Evolutionary conservation across 2,888 invertebrate genomes (phyloP).

Genomic region (Philereme transversata): DNA sequence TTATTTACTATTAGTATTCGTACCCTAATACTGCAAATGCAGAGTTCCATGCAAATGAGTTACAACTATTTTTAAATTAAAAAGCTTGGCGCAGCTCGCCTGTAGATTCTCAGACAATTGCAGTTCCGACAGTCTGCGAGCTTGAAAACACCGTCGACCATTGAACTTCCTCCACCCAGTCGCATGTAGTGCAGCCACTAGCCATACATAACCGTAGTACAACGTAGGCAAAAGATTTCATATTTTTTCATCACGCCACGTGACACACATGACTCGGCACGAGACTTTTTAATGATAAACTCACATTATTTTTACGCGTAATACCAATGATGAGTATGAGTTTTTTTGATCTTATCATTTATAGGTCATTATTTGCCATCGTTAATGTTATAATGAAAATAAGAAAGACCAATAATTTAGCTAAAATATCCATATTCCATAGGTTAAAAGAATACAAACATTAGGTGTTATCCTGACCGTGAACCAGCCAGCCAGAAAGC

Average conservation of each 20-base stretch:
- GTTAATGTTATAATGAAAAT: too few species aligned
- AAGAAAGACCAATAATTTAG: too few species aligned
- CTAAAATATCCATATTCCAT: too few species aligned
- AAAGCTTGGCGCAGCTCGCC: slow-evolving; percentile 17
- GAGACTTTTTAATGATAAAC: too few species aligned
- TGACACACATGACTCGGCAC: background rate
- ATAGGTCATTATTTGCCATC: too few species aligned
- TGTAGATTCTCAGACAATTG: slow-evolving; percentile 31
- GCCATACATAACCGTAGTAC: slow-evolving; percentile 5
- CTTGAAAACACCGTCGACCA: slow-evolving; percentile 33
- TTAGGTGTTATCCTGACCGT: background rate
- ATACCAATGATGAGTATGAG: too few species aligned
- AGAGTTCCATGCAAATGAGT: slow-evolving; percentile 4
- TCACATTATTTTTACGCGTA: background rate
- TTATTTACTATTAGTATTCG: too few species aligned
- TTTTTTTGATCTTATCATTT: too few species aligned
- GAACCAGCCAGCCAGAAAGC: slow-evolving; percentile 25
- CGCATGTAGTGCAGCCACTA: slow-evolving; percentile 6
- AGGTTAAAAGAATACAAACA: too few species aligned
- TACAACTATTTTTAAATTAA: slow-evolving; percentile 21
- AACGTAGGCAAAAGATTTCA: slow-evolving; percentile 7
- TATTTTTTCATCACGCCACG: slow-evolving; percentile 9
- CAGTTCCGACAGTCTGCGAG: slow-evolving; percentile 30
- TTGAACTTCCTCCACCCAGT: slow-evolving; percentile 32
- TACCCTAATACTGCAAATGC: background rate